phyloP scores from a whole-genome alignment of 2,113 vertebrate genomes.

The Catagonus wagneri region DNA sequence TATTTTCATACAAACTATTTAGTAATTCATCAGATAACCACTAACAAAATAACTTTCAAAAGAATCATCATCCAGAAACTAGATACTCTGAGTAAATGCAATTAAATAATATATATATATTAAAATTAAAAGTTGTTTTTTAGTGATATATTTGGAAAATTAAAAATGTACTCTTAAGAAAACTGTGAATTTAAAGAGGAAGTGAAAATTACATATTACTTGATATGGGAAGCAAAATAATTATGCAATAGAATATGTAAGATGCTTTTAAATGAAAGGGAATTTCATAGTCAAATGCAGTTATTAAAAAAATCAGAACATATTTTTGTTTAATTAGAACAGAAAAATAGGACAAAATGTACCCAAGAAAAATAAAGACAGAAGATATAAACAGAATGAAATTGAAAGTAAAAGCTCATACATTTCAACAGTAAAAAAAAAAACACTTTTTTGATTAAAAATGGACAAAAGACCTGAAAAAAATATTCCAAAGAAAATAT shows the following conservation, averaged over 20 bases:
- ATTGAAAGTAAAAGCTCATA: background rate
- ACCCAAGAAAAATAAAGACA: background rate
- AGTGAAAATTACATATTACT: background rate
- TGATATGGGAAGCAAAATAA: background rate
- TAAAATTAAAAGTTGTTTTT: background rate
- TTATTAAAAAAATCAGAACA: background rate
- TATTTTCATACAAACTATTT: background rate
- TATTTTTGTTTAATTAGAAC: background rate
- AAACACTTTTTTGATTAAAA: background rate
- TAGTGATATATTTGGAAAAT: background rate
- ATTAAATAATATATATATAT: background rate
- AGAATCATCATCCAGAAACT: background rate
- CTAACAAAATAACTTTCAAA: background rate
- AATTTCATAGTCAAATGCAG: background rate
- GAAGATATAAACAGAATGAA: background rate
- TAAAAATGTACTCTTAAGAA: background rate
- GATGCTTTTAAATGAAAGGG: background rate
- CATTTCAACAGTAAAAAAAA: background rate
- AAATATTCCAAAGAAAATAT: background rate
- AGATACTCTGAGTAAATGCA: background rate
- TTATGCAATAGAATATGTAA: background rate
- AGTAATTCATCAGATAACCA: background rate
- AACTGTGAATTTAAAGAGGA: background rate
- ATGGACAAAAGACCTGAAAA: background rate
- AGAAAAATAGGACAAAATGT: background rate